Evolutionary conservation across 2,113 vertebrate genomes (phyloP).

Genomic region (Tonatia bakeri): DNA sequence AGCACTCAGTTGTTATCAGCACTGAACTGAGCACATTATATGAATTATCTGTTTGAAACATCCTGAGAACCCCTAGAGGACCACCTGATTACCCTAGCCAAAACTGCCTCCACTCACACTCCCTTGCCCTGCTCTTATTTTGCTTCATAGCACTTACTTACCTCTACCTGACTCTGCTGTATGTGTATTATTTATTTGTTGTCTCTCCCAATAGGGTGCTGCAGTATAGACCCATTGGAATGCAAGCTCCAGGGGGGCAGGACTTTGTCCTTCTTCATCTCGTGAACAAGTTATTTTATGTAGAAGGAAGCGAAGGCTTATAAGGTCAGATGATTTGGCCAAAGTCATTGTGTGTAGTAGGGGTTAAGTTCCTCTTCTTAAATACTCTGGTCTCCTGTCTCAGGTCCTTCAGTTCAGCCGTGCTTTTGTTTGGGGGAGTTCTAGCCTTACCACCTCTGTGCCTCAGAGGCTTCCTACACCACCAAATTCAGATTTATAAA

Average conservation of each 20-base stretch:
- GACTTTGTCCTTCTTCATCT: not conserved
- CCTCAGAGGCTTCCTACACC: not conserved
- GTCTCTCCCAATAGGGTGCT: not conserved
- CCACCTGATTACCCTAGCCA: not conserved
- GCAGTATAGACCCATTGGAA: not conserved
- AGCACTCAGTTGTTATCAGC: not conserved
- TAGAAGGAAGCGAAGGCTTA: not conserved
- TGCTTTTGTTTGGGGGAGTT: not conserved
- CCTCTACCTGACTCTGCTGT: not conserved
- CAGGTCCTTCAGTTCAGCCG: not conserved
- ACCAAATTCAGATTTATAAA: conserved; percentile 32
- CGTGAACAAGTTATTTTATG: conserved; percentile 15
- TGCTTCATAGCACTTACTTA: not conserved
- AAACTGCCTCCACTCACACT: not conserved
- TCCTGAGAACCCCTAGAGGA: not conserved
- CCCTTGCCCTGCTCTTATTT: not conserved
- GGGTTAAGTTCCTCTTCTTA: not conserved
- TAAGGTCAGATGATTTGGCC: not conserved
- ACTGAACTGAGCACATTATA: not conserved
- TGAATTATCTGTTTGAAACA: not conserved
- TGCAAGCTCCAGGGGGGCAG: not conserved
- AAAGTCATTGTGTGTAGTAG: not conserved
- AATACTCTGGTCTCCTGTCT: not conserved
- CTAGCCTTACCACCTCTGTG: not conserved
- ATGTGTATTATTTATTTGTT: not conserved